Evolutionary conservation across 2,113 vertebrate genomes (phyloP), one percentile per base, ranked within the genome.

Genomic region (Platysternon megacephalum): DNA sequence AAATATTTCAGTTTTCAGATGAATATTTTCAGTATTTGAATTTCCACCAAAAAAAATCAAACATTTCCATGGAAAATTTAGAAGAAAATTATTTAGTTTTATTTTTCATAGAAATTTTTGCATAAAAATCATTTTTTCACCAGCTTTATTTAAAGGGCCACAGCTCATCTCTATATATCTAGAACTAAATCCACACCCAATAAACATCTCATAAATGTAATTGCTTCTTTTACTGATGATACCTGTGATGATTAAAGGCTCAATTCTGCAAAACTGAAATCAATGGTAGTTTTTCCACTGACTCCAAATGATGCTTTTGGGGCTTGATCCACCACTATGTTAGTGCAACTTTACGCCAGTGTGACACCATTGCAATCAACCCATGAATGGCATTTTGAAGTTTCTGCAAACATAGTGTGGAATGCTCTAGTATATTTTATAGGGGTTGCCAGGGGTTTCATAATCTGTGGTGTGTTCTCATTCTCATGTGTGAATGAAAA

Each of bases 251-350:
- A 32, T 29, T 32, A 83, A 93, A 22, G 79, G 83, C 78, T 82
- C 91, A 84, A n/a, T 56, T 39, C 6, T 0, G 42, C 84, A 91
- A 49, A 48, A 95, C 7, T 2, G 51, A 74, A 61, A 24, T 53
- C 8, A 49, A 65, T 84, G 83, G 65, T 19, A 35, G 42, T 78
- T 46, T 78, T 78, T 82, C 78, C 80, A 91, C 10, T 87, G 90
- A 2, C 32, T 79, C 65, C 56, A 78, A 65, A 78, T 6, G 72
- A 89, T 72, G 42, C 39, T 78, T 80, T 82, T 0, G 1, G 93
- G 82, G 72, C 8, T 87, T 80, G 86, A 82, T 7, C 0, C 0
- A 52, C n/a, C 0, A 5, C 35, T 68, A 35, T 1, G 1, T 55
- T 61, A 90, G 79, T n/a, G 35, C 53, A 28, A 17, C 4, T 16